Conservation (phyloP, 2,113 vertebrate species). For the Cathartes aura region DNA sequence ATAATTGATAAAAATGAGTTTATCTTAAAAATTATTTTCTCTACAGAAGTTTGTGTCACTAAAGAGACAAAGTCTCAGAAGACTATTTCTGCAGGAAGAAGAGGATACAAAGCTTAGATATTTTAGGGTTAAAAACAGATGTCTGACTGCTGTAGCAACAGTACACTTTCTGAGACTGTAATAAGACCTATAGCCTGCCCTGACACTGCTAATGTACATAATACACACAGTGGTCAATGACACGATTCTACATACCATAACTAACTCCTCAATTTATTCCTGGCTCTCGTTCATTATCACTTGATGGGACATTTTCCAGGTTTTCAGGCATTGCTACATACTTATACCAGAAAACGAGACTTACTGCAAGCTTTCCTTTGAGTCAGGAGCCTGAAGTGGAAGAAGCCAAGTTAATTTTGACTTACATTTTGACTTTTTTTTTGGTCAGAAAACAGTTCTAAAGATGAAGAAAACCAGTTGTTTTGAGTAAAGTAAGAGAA, state of each 20-base stretch:
- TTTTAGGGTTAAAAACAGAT: background rate
- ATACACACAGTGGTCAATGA: background rate
- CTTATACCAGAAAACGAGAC: background rate
- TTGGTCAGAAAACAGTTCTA: background rate
- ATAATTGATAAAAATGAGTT: background rate
- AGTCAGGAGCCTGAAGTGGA: background rate
- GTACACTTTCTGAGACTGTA: background rate
- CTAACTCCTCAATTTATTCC: background rate
- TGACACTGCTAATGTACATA: background rate
- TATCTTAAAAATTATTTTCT: background rate
- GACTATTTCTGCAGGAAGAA: background rate
- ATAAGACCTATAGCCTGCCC: background rate
- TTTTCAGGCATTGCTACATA: background rate
- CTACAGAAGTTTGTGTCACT: background rate
- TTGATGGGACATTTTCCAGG: conserved; percentile 14
- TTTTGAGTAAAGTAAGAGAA: background rate
- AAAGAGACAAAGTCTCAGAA: background rate
- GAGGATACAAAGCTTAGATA: background rate
- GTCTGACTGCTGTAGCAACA: background rate
- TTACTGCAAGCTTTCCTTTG: background rate
- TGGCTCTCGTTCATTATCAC: conserved; percentile 7
- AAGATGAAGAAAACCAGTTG: background rate
- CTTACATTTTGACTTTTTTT: background rate
- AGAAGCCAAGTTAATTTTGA: background rate
- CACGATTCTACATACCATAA: background rate